phyloP scores from a whole-genome alignment of 2,888 invertebrate genomes.

The Hoplodrina blanda region DNA sequence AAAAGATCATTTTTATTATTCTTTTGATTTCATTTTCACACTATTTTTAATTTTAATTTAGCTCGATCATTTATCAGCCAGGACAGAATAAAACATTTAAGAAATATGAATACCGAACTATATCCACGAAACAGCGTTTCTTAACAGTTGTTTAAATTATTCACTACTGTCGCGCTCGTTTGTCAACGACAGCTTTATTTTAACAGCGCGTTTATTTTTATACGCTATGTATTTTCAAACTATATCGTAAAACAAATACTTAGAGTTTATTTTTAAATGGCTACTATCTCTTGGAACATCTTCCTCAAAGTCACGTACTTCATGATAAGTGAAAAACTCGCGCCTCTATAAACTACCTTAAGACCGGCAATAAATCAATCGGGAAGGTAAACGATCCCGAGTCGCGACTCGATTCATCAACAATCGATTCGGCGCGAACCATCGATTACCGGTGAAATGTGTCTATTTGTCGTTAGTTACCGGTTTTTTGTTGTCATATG shows the following conservation, averaged over 20 bases:
- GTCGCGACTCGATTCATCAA: slow-evolving; percentile 67
- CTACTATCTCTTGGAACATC: slow-evolving; percentile 36
- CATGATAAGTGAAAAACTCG: slow-evolving; percentile 64
- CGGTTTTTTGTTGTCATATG: slow-evolving; percentile 46
- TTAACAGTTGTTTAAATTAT: slow-evolving; percentile 34
- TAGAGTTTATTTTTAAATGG: slow-evolving; percentile 21
- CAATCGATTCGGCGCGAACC: slow-evolving; percentile 55
- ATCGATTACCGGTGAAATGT: slow-evolving; percentile 60
- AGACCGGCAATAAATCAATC: slow-evolving; percentile 65
- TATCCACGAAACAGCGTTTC: slow-evolving; percentile 11
- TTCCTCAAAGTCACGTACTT: slow-evolving; percentile 53
- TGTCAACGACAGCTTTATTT: slow-evolving; percentile 54
- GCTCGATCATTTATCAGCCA: slow-evolving; percentile 38
- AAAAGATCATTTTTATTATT: background rate
- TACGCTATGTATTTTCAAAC: slow-evolving; percentile 33
- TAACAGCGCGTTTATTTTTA: slow-evolving; percentile 37
- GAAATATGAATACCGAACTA: slow-evolving; percentile 27
- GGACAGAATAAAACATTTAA: slow-evolving; percentile 7
- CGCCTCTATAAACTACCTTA: slow-evolving; percentile 60
- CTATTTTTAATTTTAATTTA: slow-evolving; percentile 37
- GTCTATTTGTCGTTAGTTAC: slow-evolving; percentile 59
- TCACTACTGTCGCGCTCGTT: slow-evolving; percentile 47
- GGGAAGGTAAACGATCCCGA: slow-evolving; percentile 61
- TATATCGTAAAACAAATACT: slow-evolving; percentile 30
- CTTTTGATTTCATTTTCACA: background rate